Evolutionary conservation across 2,113 vertebrate species (phyloP).

Genomic region (Neodon shergylaensis): DNA sequence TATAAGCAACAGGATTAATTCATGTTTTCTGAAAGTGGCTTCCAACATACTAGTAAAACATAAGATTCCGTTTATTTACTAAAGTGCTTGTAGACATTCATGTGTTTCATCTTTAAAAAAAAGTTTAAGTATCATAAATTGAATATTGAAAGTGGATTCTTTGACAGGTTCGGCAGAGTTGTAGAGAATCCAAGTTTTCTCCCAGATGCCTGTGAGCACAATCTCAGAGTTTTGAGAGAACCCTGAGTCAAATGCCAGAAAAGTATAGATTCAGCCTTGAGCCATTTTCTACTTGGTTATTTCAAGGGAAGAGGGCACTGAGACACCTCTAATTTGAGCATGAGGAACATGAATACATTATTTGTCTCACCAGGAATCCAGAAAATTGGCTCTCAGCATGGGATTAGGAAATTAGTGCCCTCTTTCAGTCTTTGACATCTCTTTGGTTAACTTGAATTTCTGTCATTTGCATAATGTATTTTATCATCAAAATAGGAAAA

Average conservation of each 20-base stretch:
- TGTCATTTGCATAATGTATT: neutral
- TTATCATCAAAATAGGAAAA: neutral
- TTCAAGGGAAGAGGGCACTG: neutral
- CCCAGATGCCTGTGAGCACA: neutral
- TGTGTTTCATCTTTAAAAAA: neutral
- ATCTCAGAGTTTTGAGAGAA: neutral
- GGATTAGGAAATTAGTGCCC: neutral
- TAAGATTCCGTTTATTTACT: neutral
- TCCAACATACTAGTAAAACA: neutral
- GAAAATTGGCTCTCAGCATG: neutral
- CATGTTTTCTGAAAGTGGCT: neutral
- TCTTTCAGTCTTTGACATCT: neutral
- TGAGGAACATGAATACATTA: neutral
- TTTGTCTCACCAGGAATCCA: rapidly evolving
- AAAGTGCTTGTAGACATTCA: neutral
- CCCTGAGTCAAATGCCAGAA: neutral
- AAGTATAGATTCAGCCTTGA: neutral
- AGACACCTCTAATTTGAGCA: neutral
- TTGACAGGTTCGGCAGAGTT: neutral
- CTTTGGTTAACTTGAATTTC: neutral
- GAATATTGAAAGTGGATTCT: neutral
- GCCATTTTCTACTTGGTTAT: neutral
- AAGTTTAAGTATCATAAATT: neutral
- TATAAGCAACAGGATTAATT: neutral
- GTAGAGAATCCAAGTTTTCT: neutral